These are phyloP conservation scores for Henricia sp. DNA, from an alignment of 53 echinoderm and acorn worm species.

Conservation along the genomic window DNA sequence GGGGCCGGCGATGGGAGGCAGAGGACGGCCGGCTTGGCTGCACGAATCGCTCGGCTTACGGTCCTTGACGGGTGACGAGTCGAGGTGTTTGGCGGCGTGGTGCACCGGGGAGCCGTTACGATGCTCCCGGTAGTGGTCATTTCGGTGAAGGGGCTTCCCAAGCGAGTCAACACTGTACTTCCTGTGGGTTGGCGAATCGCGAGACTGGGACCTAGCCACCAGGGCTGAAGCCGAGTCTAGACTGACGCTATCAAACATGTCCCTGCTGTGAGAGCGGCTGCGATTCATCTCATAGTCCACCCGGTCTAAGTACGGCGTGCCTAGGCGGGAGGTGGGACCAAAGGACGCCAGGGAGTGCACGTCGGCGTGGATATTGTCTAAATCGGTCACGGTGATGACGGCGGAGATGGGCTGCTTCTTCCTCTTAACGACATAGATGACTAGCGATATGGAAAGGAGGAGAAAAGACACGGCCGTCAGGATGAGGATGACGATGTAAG, in stretches of 20 bases:
- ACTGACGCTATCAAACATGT: constrained; percentile 43
- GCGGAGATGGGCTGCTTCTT: constrained; percentile 26
- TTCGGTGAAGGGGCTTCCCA: constrained; percentile 7
- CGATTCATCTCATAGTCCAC: constrained; percentile 39
- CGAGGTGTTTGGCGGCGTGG: constrained; percentile 31
- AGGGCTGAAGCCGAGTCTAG: constrained; percentile 53
- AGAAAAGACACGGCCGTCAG: constrained; percentile 36
- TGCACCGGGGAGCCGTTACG: constrained; percentile 32
- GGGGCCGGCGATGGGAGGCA: constrained; percentile 73
- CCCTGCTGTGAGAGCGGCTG: constrained; percentile 48
- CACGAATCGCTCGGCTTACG: constrained; percentile 38
- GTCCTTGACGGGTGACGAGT: constrained; percentile 39
- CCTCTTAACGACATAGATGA: constrained; percentile 32
- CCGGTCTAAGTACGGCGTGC: constrained; percentile 53
- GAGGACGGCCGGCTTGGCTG: constrained; percentile 63
- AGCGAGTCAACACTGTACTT: constrained; percentile 53
- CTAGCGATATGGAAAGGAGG: constrained; percentile 11
- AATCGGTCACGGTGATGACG: constrained; percentile 21
- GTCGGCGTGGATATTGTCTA: constrained; percentile 46
- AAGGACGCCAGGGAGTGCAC: constrained; percentile 52
- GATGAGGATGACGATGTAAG: constrained; percentile 43
- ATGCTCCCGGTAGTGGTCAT: not conserved
- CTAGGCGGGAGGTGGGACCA: constrained; percentile 34
- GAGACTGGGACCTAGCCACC: constrained; percentile 1
- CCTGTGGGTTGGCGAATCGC: constrained; percentile 31